Conservation (phyloP, 2,113 vertebrate species). For the Notechis scutatus region DNA sequence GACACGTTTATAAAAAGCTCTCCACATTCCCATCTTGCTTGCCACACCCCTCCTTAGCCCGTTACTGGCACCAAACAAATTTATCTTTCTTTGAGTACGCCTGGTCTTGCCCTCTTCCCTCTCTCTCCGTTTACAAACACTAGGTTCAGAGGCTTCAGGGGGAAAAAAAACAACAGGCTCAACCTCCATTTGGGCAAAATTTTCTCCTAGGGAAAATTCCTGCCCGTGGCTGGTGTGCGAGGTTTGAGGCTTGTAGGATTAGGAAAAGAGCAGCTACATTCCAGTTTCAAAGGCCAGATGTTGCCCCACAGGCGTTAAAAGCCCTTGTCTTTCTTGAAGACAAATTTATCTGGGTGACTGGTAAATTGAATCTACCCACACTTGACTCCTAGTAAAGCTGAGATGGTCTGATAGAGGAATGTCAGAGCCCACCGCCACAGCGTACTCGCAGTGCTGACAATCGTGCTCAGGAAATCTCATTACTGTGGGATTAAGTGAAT, state of each 20-base stretch:
- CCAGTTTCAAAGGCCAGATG: neutral
- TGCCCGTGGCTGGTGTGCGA: neutral
- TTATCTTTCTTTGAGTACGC: neutral
- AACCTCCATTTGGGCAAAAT: neutral
- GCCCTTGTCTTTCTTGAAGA: neutral
- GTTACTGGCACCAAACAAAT: slow-evolving; percentile 4
- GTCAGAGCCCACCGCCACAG: neutral
- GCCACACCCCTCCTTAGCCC: neutral
- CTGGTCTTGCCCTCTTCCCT: neutral
- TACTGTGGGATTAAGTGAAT: neutral
- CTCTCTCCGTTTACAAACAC: neutral
- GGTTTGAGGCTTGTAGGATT: neutral
- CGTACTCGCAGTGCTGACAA: neutral
- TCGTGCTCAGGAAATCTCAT: neutral
- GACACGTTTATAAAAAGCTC: neutral
- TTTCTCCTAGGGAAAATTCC: neutral
- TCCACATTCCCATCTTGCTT: neutral
- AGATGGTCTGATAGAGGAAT: neutral
- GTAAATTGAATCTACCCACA: slow-evolving; percentile 8
- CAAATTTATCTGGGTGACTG: slow-evolving; percentile 5
- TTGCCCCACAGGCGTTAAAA: neutral
- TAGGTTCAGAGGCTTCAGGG: neutral
- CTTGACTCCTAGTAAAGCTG: neutral
- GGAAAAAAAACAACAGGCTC: neutral
- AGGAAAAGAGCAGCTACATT: neutral